Conservation (phyloP, 2,888 invertebrate genomes). For the Patella ulyssiponensis region DNA sequence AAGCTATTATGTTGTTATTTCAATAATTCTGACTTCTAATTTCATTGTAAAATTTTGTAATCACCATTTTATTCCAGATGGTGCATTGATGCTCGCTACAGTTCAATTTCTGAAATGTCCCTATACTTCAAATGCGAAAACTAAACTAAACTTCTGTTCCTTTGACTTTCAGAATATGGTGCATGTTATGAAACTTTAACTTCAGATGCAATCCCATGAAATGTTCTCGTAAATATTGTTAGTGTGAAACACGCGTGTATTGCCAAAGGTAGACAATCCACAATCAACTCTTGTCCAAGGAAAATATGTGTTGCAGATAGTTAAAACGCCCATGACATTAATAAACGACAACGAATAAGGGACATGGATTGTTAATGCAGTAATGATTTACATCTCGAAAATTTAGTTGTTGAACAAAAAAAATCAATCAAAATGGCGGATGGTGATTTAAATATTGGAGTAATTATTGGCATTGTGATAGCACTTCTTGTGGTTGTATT, state of each 20-base stretch:
- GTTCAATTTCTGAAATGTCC: background rate
- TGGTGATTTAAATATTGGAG: background rate
- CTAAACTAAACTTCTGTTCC: background rate
- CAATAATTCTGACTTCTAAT: too few relatives aligned
- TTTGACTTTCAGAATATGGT: slow-evolving; percentile 3
- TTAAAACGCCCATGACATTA: too few relatives aligned
- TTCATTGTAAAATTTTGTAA: too few relatives aligned
- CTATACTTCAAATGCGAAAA: background rate
- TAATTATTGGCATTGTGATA: background rate
- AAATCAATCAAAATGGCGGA: background rate
- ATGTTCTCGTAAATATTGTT: slow-evolving; percentile 3
- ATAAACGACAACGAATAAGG: too few relatives aligned
- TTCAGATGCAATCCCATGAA: background rate
- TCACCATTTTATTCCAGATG: background rate
- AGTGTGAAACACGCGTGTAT: too few relatives aligned
- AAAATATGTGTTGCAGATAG: too few relatives aligned
- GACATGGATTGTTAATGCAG: too few relatives aligned
- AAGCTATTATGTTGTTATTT: too few relatives aligned
- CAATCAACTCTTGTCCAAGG: too few relatives aligned
- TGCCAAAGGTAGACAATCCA: too few relatives aligned
- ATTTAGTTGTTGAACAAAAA: too few relatives aligned
- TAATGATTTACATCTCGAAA: too few relatives aligned
- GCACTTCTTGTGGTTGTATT: background rate
- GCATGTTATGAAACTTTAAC: background rate
- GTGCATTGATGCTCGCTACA: background rate